Percentiles rank a stretch among this genome's conserved stretches.
Evolutionary conservation across 2,113 vertebrate species (phyloP).

Genomic region (Diphyllodes magnificus): DNA sequence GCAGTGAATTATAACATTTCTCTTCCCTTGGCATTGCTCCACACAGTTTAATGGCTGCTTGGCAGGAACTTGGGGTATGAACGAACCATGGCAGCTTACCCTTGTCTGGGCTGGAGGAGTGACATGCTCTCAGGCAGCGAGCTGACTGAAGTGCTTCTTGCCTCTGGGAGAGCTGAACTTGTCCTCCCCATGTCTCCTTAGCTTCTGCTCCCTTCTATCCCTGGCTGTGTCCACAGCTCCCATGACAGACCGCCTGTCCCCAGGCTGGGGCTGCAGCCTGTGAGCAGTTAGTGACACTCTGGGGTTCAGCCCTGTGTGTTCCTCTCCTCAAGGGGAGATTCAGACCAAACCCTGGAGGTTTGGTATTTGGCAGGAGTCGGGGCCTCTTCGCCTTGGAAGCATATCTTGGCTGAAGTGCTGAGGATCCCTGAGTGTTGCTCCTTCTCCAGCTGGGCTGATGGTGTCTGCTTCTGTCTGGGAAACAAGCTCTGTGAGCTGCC

Average conservation of each 20-base stretch:
- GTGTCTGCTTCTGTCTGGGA: background rate
- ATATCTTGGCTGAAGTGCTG: background rate
- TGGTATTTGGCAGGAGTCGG: background rate
- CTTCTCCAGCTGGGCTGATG: background rate
- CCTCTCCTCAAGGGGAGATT: background rate
- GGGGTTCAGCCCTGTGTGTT: background rate
- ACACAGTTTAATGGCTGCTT: background rate
- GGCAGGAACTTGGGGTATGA: background rate
- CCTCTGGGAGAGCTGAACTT: background rate
- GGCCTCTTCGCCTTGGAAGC: fast-evolving
- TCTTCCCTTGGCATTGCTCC: background rate
- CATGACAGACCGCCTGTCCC: background rate
- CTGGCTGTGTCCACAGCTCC: fast-evolving
- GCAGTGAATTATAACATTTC: background rate
- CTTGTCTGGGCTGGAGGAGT: background rate
- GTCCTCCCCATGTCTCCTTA: fast-evolving
- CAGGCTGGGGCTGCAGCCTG: background rate
- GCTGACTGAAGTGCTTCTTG: background rate
- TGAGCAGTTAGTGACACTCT: background rate
- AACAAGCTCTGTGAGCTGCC: background rate
- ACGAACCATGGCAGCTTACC: background rate
- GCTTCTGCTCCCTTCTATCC: background rate
- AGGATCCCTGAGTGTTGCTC: background rate
- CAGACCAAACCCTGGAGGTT: background rate
- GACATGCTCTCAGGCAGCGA: background rate